A percentile compares a stretch with the other conserved stretches of the same genome.
These are phyloP conservation scores for Megaceryle maxima DNA, from an alignment of 2,113 vertebrate genomes.

Conservation along the genomic window DNA sequence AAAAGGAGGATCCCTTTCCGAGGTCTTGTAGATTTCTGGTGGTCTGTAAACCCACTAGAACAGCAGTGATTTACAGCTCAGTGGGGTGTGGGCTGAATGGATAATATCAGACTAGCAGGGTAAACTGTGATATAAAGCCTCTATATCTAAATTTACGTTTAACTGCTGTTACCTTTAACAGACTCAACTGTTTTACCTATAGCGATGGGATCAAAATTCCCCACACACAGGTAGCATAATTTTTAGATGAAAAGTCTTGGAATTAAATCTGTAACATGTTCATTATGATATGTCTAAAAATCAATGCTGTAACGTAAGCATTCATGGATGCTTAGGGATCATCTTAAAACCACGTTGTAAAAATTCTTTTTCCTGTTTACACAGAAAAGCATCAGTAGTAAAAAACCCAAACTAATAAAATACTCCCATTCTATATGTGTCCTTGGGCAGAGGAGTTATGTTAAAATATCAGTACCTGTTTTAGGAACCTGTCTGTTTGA, in stretches of 20 bases:
- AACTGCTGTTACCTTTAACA: not conserved
- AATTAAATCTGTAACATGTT: not conserved
- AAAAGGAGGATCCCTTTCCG: not conserved
- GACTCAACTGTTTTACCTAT: not conserved
- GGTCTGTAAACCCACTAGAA: not conserved
- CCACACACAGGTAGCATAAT: not conserved
- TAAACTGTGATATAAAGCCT: not conserved
- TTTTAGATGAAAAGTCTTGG: not conserved
- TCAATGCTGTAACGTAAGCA: not conserved
- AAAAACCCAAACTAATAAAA: not conserved
- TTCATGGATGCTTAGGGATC: not conserved
- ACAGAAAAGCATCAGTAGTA: not conserved
- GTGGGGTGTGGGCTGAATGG: not conserved
- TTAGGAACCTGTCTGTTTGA: not conserved
- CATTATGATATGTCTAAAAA: not conserved
- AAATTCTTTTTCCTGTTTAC: not conserved
- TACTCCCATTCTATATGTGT: rapidly evolving
- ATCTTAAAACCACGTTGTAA: not conserved
- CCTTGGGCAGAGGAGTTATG: not conserved
- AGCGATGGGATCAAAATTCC: not conserved
- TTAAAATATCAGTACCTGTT: not conserved
- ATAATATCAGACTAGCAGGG: not conserved
- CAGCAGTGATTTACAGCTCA: not conserved
- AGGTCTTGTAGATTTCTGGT: not conserved
- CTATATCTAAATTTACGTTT: not conserved